These are phyloP conservation scores for Chinchilla lanigera DNA, from an alignment of 2,113 vertebrate genomes.

Conservation along the genomic window DNA sequence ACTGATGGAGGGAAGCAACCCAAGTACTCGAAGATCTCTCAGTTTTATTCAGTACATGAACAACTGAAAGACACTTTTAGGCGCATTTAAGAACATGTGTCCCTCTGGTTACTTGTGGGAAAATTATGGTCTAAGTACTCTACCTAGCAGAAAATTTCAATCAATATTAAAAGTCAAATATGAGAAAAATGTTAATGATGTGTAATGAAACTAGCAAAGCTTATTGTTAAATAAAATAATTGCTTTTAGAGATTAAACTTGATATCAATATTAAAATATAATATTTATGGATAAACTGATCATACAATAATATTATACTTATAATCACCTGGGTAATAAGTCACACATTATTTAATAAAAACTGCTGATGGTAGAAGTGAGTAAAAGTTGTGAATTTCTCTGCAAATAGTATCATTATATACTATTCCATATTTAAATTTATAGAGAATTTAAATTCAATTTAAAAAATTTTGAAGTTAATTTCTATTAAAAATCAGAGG, in stretches of 20 bases:
- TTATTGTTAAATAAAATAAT: conserved; percentile 9
- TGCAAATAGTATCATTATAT: neutral
- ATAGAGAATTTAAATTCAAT: neutral
- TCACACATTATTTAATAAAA: neutral
- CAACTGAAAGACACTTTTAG: neutral
- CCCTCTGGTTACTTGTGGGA: neutral
- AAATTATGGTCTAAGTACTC: neutral
- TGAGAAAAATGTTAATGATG: neutral
- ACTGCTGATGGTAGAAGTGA: neutral
- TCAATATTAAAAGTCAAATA: conserved; percentile 19
- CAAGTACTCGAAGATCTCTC: neutral
- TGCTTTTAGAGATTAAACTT: neutral
- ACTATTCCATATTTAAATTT: neutral
- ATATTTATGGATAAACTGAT: neutral
- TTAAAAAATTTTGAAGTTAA: neutral
- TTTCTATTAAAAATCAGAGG: neutral
- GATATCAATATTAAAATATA: neutral
- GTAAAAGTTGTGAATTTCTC: conserved; percentile 29
- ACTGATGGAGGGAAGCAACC: neutral
- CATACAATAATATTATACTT: neutral
- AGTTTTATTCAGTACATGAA: neutral
- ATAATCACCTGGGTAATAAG: neutral
- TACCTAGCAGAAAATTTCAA: neutral
- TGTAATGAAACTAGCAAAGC: neutral
- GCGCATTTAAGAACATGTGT: neutral